Conservation (phyloP, 2,113 vertebrate genomes). For the Hemichromis elongatus region DNA sequence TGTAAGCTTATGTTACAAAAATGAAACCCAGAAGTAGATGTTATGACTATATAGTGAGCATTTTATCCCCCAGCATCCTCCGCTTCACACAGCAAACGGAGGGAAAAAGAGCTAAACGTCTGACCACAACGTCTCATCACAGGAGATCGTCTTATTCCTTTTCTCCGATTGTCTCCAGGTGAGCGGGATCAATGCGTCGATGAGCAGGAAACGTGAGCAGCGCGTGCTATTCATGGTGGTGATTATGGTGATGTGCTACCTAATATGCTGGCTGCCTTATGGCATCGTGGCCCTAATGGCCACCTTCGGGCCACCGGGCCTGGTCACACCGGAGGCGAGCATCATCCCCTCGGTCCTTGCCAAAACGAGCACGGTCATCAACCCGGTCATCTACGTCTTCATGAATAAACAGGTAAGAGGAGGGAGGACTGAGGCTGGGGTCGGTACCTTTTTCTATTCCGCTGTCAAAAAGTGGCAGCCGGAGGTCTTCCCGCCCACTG, state of each 20-base stretch:
- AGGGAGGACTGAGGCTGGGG: background rate
- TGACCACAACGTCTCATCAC: background rate
- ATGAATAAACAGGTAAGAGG: conserved; percentile 79
- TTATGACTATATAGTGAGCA: background rate
- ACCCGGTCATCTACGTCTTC: conserved; percentile 78
- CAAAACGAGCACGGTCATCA: conserved; percentile 77
- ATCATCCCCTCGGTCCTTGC: conserved; percentile 76
- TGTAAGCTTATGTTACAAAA: background rate
- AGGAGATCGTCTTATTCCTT: background rate
- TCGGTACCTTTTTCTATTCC: background rate
- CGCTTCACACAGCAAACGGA: background rate
- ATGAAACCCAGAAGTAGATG: background rate
- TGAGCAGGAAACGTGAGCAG: conserved; percentile 67
- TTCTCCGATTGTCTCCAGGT: conserved; percentile 30
- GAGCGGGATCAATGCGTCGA: conserved; percentile 50
- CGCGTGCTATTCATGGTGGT: conserved; percentile 73
- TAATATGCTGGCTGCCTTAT: conserved; percentile 79
- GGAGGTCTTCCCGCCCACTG: background rate
- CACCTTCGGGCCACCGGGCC: conserved; percentile 68
- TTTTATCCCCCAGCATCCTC: background rate
- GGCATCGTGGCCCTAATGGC: conserved; percentile 74
- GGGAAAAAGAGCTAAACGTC: background rate
- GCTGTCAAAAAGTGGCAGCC: background rate
- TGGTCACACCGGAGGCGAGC: conserved; percentile 71
- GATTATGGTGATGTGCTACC: conserved; percentile 76